phyloP scores from a whole-genome alignment of 1,140 invertebrate species.

The Conus betulinus region DNA sequence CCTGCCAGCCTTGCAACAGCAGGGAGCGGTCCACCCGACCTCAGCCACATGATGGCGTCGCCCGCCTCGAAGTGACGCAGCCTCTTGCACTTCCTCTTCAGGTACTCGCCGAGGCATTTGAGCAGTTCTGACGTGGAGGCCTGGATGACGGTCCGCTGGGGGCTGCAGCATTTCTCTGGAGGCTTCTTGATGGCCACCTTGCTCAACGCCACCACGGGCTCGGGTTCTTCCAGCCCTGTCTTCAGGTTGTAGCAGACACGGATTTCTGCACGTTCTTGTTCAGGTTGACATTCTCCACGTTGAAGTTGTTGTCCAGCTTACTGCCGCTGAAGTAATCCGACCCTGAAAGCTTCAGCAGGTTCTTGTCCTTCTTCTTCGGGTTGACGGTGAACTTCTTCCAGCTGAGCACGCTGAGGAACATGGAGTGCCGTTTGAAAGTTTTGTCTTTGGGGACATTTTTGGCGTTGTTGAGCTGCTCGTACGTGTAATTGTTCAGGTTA shows the following conservation, averaged over 20 bases:
- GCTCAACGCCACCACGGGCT: conserved; percentile 61
- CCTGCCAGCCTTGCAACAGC: conserved; percentile 99
- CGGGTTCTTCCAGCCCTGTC: conserved; percentile 57
- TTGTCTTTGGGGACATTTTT: conserved; percentile 83
- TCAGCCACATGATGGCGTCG: conserved; percentile 97
- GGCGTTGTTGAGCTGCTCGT: conserved; percentile 93
- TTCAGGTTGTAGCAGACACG: conserved; percentile 78
- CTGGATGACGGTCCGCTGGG: conserved; percentile 91
- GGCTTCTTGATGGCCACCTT: conserved; percentile 71
- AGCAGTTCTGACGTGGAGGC: conserved; percentile 98
- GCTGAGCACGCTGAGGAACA: conserved; percentile 96
- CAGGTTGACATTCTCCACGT: conserved; percentile 70
- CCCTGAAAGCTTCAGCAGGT: conserved; percentile 63
- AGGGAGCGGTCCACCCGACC: conserved; percentile 78
- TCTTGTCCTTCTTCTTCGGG: conserved; percentile 88
- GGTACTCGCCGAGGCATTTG: conserved; percentile 96
- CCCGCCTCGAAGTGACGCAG: conserved; percentile 76
- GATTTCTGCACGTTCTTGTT: conserved; percentile 82
- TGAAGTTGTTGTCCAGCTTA: conserved; percentile 80
- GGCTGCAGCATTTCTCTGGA: conserved; percentile 59
- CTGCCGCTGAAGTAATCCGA: conserved; percentile 60
- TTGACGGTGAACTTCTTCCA: conserved; percentile 96
- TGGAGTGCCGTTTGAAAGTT: conserved; percentile 94
- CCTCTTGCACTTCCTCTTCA: conserved; percentile 88
- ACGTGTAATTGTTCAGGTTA: conserved; percentile 87